Conservation (phyloP, 2,797 vertebrate species). For the Vipera ursinii region DNA sequence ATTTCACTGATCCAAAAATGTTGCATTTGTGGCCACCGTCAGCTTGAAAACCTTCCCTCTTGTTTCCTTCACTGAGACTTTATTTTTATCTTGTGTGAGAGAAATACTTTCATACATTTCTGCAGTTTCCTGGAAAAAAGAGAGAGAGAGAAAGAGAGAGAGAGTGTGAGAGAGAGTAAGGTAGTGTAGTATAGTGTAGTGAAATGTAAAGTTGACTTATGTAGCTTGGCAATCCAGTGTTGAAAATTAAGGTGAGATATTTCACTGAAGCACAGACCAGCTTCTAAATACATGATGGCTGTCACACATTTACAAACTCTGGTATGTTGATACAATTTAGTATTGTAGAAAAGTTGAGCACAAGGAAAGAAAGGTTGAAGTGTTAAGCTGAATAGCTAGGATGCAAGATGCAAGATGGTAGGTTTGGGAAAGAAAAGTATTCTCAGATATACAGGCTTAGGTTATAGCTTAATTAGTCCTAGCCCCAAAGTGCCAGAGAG, state of each 20-base stretch:
- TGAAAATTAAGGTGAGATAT: not conserved
- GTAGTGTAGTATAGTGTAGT: not conserved
- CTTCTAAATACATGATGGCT: not conserved
- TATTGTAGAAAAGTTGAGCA: not conserved
- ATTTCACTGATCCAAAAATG: not conserved
- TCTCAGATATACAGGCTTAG: not conserved
- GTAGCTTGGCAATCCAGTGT: not conserved
- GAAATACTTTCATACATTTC: not conserved
- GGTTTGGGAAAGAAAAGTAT: not conserved
- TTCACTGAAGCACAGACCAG: not conserved
- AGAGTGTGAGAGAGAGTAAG: not conserved
- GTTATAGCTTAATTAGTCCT: not conserved
- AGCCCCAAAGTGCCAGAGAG: not conserved
- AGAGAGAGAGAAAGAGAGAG: not conserved
- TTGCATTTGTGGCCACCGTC: not conserved
- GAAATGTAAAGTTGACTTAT: not conserved
- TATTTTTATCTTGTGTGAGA: not conserved
- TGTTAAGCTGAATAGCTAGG: not conserved
- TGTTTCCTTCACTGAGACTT: not conserved
- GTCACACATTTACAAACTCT: not conserved
- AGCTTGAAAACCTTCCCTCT: not conserved
- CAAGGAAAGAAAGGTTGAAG: not conserved
- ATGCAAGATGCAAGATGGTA: not conserved
- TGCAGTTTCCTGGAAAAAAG: not conserved
- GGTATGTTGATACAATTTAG: not conserved